These are phyloP conservation scores for Drosophila ochracea DNA, from an alignment of 2,888 invertebrate genomes.

Conservation along the genomic window DNA sequence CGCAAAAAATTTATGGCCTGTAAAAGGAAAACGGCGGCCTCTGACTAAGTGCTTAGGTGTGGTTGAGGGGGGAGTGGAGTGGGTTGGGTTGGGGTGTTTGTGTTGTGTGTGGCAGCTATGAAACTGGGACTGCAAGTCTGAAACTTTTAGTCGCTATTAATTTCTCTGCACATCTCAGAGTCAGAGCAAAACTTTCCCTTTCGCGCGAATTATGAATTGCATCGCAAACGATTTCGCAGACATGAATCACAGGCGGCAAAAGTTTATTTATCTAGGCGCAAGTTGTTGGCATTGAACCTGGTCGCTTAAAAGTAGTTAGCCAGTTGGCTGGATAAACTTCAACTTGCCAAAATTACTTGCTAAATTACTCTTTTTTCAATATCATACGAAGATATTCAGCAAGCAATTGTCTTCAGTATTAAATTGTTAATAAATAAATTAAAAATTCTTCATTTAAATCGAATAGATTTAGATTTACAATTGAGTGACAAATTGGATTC, in stretches of 20 bases:
- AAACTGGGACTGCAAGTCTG: constrained; percentile 48
- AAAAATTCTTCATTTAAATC: too few species aligned
- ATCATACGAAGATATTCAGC: neutral
- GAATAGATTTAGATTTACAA: neutral
- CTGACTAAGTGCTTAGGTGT: constrained; percentile 18
- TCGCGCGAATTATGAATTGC: constrained; percentile 56
- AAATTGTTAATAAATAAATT: neutral
- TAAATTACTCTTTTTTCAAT: neutral
- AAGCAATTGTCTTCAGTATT: neutral
- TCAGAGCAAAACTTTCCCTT: constrained; percentile 52
- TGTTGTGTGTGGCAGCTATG: neutral
- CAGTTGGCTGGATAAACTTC: neutral
- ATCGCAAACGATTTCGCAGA: constrained; percentile 36
- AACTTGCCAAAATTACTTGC: neutral
- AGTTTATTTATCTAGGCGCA: constrained; percentile 22
- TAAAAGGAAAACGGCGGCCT: constrained; percentile 32
- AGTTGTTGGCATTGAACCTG: neutral
- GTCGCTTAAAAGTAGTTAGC: neutral
- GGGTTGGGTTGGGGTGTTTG: neutral
- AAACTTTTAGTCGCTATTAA: constrained; percentile 71
- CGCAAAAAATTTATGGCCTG: constrained; percentile 68
- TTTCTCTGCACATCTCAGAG: constrained; percentile 45
- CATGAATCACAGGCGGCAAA: constrained; percentile 13
- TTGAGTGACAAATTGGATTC: too few species aligned
- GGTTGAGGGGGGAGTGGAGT: neutral